Percentiles rank a stretch among this genome's conserved stretches.
These are phyloP conservation scores for Dolichopus griseipennis DNA, from an alignment of 2,888 invertebrate genomes.

Conservation along the genomic window DNA sequence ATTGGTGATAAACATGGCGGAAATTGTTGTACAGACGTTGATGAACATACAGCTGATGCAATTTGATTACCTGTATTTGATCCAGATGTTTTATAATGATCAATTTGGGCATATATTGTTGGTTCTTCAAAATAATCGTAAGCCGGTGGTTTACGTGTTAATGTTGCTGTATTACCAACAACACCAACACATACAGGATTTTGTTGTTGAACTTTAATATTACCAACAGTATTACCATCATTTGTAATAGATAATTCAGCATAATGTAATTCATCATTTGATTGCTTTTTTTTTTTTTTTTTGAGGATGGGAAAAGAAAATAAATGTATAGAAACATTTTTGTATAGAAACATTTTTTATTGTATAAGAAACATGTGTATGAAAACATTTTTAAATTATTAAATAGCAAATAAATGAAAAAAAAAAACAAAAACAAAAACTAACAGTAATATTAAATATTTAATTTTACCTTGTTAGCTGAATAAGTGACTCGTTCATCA, in stretches of 20 bases:
- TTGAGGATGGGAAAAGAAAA: too few species aligned
- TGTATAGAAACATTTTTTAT: conserved; percentile 29
- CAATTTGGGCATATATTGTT: conserved; percentile 66
- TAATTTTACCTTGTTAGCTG: conserved; percentile 38
- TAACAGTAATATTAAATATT: too few species aligned
- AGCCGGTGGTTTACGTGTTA: conserved; percentile 33
- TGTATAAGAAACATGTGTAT: not conserved
- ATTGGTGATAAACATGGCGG: conserved; percentile 44
- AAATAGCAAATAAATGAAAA: too few species aligned
- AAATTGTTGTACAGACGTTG: conserved; percentile 37
- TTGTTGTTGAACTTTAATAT: conserved; percentile 25
- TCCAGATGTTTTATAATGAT: conserved; percentile 51
- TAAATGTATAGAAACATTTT: not conserved
- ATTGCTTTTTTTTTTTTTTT: conserved; percentile 11
- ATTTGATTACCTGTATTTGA: conserved; percentile 13
- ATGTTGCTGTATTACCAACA: conserved; percentile 15
- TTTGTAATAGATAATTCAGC: conserved; percentile 38
- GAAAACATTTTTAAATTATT: too few species aligned
- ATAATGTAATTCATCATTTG: conserved; percentile 40
- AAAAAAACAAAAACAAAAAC: too few species aligned
- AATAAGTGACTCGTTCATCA: conserved; percentile 34
- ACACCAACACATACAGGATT: conserved; percentile 22
- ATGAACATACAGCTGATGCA: conserved; percentile 23
- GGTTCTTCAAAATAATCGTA: conserved; percentile 52
- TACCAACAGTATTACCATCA: conserved; percentile 24